Evolutionary conservation across 2,113 vertebrate species (phyloP), one percentile per base, ranked within the genome.

Genomic region (Stomatorhinus ivindoensis): DNA sequence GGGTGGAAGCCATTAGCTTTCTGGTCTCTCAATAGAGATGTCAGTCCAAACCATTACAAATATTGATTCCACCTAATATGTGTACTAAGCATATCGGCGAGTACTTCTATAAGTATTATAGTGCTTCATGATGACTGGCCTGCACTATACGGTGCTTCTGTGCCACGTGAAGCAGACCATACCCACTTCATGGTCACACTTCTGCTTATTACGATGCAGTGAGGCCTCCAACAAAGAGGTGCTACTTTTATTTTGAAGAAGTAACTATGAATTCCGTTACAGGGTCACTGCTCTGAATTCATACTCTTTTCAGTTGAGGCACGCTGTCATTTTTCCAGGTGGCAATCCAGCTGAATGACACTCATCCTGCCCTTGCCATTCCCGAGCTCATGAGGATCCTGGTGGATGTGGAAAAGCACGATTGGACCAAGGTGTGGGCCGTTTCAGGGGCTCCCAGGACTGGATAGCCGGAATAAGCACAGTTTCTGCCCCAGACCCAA

Each of bases 281-380:
- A 47, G 44, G 82, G 44, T 24, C 44, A n/a, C 42, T 84, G 82
- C 35, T 84, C 82, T 44, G 82, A 47, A 47, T 84, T 84, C 82
- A 84, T 19, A 84, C 82, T 47, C 3, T 4, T 15, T 76, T 31
- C 31, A 84, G 5, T 47, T 84, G 19, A 84, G 8, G 21, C 21
- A 24, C 39, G 10, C 48, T 89, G 35, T 42, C 21, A 47, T 76
- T 39, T 6, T 46, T 69, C 39, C 92, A 97, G 97, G 97, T 98
- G 86, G 97, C 97, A n/a, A 97, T 98, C 89, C 97, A 98, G 92
- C 94, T 97, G 0, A 98, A 97, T 0, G 97, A 97, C 92, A 97
- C 97, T 15, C 97, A 97, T 90, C 97, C 97, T 0, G 97, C 97
- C 42, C 94, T 98, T 19, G 96, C 97, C 90, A 97, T 98, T 90